Conservation (phyloP, 2,888 invertebrate genomes). For the Athrips mouffetella region DNA sequence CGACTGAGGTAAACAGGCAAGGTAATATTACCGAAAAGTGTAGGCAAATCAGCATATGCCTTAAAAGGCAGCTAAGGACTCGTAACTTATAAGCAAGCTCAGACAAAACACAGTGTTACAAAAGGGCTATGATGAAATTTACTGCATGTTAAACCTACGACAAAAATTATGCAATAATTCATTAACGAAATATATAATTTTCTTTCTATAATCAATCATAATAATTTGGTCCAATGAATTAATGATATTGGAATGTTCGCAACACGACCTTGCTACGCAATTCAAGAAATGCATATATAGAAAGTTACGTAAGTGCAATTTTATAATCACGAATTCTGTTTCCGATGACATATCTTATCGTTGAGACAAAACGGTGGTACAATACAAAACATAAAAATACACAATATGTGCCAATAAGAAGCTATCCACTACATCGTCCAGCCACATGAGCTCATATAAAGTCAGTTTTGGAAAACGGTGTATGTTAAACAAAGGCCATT, state of each 20-base stretch:
- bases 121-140: too few species aligned
- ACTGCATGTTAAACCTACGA: too few species aligned
- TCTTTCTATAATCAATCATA: not conserved
- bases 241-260: too few species aligned
- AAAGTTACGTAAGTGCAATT: not conserved
- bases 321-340: too few species aligned
- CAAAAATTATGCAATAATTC: too few species aligned
- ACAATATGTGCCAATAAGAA: not conserved
- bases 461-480: not conserved
- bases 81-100: not conserved
- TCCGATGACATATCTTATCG: not conserved
- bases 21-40: not conserved
- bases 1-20: not conserved
- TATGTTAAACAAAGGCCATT: not conserved
- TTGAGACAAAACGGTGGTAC: too few species aligned
- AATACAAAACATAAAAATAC: not conserved
- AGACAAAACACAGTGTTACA: too few species aligned
- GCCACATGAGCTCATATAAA: not conserved
- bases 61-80: not conserved
- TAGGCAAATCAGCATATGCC: constrained; percentile 10
- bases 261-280: not conserved
- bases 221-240: not conserved
- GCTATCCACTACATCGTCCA: too few species aligned
- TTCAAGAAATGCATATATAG: not conserved
- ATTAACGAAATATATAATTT: too few species aligned